Conservation (phyloP, 2,113 vertebrate genomes). For the Pao palembangensis region DNA sequence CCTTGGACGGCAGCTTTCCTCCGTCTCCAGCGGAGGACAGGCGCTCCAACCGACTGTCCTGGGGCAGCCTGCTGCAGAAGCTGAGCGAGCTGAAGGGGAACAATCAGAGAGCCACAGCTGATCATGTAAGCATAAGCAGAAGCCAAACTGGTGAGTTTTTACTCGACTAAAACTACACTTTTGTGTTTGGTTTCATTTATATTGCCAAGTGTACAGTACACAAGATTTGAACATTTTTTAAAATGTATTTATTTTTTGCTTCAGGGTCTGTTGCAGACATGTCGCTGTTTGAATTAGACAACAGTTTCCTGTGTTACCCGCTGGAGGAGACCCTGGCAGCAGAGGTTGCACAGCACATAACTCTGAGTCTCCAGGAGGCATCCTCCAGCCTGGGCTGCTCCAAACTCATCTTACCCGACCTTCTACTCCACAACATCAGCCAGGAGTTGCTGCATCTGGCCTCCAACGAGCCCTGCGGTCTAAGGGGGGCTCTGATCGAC, state of each 20-base stretch:
- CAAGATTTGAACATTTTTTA: not conserved
- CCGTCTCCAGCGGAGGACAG: constrained; percentile 50
- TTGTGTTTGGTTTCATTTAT: not conserved
- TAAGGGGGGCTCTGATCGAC: constrained; percentile 89
- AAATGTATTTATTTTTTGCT: constrained; percentile 14
- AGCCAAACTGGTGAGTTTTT: constrained; percentile 60
- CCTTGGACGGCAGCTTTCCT: constrained; percentile 56
- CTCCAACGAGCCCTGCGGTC: constrained; percentile 87
- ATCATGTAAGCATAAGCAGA: constrained; percentile 32
- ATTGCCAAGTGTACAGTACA: not conserved
- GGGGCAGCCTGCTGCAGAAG: constrained; percentile 69
- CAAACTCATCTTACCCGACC: constrained; percentile 79
- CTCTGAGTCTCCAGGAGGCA: constrained; percentile 76
- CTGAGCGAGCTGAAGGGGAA: constrained; percentile 62
- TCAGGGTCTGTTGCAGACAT: constrained; percentile 75
- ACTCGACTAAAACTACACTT: not conserved
- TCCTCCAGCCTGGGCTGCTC: constrained; percentile 75
- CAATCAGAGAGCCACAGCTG: constrained; percentile 36
- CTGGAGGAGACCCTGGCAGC: constrained; percentile 84
- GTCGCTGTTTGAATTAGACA: constrained; percentile 76
- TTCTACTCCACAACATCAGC: constrained; percentile 78
- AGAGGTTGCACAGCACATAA: constrained; percentile 76
- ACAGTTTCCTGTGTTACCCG: constrained; percentile 80
- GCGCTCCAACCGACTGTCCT: constrained; percentile 63
- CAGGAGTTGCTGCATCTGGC: constrained; percentile 86